These are phyloP conservation scores for Smittia aterrima DNA, from an alignment of 2,888 invertebrate species.

Conservation along the genomic window DNA sequence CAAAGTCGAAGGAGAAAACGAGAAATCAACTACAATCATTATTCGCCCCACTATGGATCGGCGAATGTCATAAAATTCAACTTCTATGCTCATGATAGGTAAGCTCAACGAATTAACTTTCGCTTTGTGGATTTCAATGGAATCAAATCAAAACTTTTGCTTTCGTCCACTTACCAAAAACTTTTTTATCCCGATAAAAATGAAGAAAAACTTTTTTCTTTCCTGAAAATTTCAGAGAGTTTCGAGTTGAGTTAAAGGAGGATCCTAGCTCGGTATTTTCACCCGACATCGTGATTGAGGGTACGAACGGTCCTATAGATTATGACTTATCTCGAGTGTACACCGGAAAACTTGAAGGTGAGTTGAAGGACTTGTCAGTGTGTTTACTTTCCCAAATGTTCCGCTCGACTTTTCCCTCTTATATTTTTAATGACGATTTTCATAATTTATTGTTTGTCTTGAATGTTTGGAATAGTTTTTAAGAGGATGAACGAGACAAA, in stretches of 20 bases:
- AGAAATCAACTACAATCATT: constrained; percentile 46
- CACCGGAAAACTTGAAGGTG: constrained; percentile 77
- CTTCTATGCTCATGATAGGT: constrained; percentile 55
- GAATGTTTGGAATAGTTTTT: background rate
- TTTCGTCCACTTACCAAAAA: no score
- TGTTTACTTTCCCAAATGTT: background rate
- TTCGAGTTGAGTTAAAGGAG: constrained; percentile 70
- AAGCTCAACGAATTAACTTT: constrained; percentile 43
- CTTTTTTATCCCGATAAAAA: background rate
- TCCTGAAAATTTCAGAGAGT: constrained; percentile 62
- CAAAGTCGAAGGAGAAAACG: constrained; percentile 52
- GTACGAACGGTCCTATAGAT: constrained; percentile 64
- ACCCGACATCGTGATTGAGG: constrained; percentile 73
- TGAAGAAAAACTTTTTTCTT: constrained; percentile 19
- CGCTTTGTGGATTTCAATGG: background rate
- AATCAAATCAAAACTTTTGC: no score
- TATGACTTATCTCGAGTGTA: constrained; percentile 74
- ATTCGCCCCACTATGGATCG: constrained; percentile 46
- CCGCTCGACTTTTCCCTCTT: background rate
- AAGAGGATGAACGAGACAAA: background rate
- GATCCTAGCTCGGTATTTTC: constrained; percentile 72
- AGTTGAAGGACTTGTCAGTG: constrained; percentile 44
- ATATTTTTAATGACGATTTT: constrained; percentile 1
- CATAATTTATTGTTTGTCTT: background rate
- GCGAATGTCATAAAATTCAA: constrained; percentile 52